A percentile compares a stretch with the other conserved stretches of the same genome.
phyloP scores from a whole-genome alignment of 1,140 invertebrate genomes.

The Leptopilina clavipes region DNA sequence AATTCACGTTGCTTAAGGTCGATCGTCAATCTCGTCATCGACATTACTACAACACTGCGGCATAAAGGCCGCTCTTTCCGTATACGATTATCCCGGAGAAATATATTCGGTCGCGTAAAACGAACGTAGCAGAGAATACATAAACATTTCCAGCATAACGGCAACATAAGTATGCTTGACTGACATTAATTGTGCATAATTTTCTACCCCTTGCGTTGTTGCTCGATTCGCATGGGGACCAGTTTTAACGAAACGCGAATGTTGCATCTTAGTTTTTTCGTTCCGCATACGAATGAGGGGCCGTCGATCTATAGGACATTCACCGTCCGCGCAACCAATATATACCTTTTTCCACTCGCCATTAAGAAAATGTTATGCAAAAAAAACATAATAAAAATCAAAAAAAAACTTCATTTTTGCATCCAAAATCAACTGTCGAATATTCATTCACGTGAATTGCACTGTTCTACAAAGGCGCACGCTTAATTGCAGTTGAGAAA shows the following conservation, averaged over 20 bases:
- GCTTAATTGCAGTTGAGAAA: background rate
- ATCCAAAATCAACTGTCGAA: slow-evolving; percentile 23
- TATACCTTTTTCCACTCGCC: slow-evolving; percentile 17
- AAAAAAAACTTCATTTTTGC: background rate
- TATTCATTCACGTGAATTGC: slow-evolving; percentile 6
- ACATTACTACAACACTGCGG: background rate
- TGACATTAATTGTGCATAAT: slow-evolving; percentile 69
- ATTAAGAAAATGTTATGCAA: slow-evolving; percentile 32
- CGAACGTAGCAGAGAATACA: slow-evolving; percentile 50
- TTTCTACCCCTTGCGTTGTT: slow-evolving; percentile 44
- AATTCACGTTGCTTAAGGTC: slow-evolving; percentile 47
- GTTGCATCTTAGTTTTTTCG: slow-evolving; percentile 61
- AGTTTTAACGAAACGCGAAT: slow-evolving; percentile 63
- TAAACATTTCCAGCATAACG: slow-evolving; percentile 56
- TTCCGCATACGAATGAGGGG: slow-evolving; percentile 61
- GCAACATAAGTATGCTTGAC: slow-evolving; percentile 60
- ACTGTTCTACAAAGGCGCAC: background rate
- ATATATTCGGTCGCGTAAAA: slow-evolving; percentile 50
- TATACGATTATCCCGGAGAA: slow-evolving; percentile 51
- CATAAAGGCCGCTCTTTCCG: slow-evolving; percentile 35
- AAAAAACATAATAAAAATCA: background rate
- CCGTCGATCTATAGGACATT: slow-evolving; percentile 48
- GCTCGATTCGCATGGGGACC: slow-evolving; percentile 48
- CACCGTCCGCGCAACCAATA: slow-evolving; percentile 39
- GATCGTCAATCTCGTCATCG: slow-evolving; percentile 50